Conservation (phyloP, 2,113 vertebrate species). For the Sphyrna mokarran region DNA sequence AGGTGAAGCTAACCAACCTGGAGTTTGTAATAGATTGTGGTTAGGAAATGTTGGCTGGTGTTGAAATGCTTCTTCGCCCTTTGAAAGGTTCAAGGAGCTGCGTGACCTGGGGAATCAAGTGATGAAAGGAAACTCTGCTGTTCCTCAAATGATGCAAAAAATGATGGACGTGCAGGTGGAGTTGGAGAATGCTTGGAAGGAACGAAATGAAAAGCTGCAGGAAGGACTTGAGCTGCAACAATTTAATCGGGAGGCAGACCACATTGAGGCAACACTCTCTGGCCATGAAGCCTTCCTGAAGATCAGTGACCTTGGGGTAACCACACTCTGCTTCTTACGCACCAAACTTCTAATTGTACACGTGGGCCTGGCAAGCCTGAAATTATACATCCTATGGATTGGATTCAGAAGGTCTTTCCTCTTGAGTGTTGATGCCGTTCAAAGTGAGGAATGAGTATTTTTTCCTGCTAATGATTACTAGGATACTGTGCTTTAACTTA, state of each 20-base stretch:
- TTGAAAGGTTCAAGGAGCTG: conserved; percentile 46
- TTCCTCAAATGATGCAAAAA: conserved; percentile 49
- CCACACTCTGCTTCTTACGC: not conserved
- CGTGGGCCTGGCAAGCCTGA: not conserved
- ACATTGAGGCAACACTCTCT: conserved; percentile 65
- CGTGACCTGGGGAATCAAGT: conserved; percentile 53
- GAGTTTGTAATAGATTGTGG: not conserved
- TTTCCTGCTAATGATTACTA: not conserved
- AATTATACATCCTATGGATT: not conserved
- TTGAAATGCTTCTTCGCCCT: not conserved
- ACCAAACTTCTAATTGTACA: not conserved
- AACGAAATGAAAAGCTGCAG: conserved; percentile 52
- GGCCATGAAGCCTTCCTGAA: conserved; percentile 66
- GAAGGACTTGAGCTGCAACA: conserved; percentile 66
- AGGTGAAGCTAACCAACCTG: rapidly evolving
- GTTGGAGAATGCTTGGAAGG: conserved; percentile 61
- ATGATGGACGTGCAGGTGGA: conserved; percentile 52
- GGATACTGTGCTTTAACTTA: not conserved
- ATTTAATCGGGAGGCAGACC: conserved; percentile 63
- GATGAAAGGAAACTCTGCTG: conserved; percentile 36
- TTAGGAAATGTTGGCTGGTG: not conserved
- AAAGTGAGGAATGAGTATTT: not conserved
- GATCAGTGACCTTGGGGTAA: conserved; percentile 67
- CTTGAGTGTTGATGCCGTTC: not conserved
- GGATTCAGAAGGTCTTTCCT: not conserved